Base-by-base conservation (phyloP, 2,888 invertebrate genomes). In the Andrena bucephala region DNA sequence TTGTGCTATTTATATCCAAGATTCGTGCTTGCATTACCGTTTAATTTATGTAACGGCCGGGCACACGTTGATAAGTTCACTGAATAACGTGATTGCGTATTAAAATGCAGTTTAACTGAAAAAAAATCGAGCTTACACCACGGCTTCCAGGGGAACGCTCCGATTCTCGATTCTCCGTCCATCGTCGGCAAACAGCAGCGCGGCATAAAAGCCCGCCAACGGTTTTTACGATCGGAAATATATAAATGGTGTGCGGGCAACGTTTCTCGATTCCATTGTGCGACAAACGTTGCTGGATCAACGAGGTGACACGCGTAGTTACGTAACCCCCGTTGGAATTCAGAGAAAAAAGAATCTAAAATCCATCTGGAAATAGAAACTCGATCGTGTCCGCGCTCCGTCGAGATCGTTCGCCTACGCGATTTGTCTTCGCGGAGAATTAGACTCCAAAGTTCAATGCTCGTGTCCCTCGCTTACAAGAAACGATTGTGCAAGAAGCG, bases 341-440 rank as follows among this genome's bases (percentile, higher is more conserved):
- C 13, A 24, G 59, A 65, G 50, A 59, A 66, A 68, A 42, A 63
- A 77, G 72, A 52, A 36, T 78, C 16, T 73, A 36, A 65, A 54
- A 74, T 60, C 66, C n/a, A 57, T 70, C 81, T 69, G 13, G 81
- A 81, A 70, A 80, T 74, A 79, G 68, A 81, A 81, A 79, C 81
- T 70, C 69, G 71, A 72, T 81, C 81, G 66, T 33, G 67, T 48
- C 67, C 5, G 60, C 54, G 67, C 42, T 67, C 78, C 31, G 36
- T 36, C 42, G 66, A 54, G 60, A 75, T 82, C 62, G 70, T 75
- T 81, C 81, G 81, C 74, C 81, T 68, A 83, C 66, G 71, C 65
- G 31, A n/a, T 42, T 10, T 57, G 13, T 33, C 54, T 74, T 70
- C 42, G 36, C 27, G 2, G 24, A 20, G 27, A 67, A 63, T 57